Evolutionary conservation across 1,140 invertebrate genomes (phyloP), one percentile per base, ranked within the genome.

Genomic region (Pogonomyrmex barbatus): DNA sequence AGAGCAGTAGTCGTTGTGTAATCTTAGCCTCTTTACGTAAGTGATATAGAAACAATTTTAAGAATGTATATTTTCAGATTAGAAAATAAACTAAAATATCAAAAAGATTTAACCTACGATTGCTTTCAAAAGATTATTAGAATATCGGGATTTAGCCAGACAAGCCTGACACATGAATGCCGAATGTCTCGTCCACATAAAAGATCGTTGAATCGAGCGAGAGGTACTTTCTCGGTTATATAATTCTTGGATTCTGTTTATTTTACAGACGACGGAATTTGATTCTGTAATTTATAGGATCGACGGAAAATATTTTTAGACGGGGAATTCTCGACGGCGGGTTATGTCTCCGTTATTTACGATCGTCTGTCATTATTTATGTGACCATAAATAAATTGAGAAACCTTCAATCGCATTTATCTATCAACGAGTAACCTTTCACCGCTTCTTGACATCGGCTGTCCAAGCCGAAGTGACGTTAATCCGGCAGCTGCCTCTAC

Each of bases 361-460:
- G 68, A 75, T 8, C 79, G 67, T 50, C 42, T 12, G 42, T 62
- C 68, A 75, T 83, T 83, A 83, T 75, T 83, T 75, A 83, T 83
- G 56, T 75, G 79, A 42, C 33, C 52, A 30, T 83, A 83, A 83
- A 75, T 73, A 83, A 83, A 83, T 83, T 62, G 68, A 73, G 45
- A 60, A 73, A 83, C 39, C 68, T 47, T 45, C 79, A 42, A 62
- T 60, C 68, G 42, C 54, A 54, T 83, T 62, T 68, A 73, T 83
- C 54, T 75, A 83, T 75, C 68, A 75, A 62, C 79, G 39, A 39
- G 42, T 63, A 75, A 82, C 79, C 67, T 75, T 60, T 83, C 79
- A 71, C 68, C 68, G 58, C 79, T 63, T 39, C 68, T 75, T 60
- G 68, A 39, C 78, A 71, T 52, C 39, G 33, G 56, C 42, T 39